Base-by-base conservation (phyloP, 2,797 vertebrate species). In the Myripristis murdjan region DNA sequence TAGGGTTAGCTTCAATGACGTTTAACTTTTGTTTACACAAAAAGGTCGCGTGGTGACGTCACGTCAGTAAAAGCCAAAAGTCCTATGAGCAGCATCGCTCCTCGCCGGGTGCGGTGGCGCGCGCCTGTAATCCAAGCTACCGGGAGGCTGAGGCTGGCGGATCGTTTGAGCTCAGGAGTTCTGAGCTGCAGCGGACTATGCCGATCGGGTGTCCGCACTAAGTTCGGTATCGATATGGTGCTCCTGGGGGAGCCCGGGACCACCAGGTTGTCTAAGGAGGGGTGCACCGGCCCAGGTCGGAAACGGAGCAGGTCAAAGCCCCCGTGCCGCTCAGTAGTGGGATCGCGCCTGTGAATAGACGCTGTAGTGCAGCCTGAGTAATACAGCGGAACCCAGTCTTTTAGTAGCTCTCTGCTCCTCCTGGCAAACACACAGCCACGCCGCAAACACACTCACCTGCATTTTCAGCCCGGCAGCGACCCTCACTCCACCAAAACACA, bases 281-380 rank as follows among this genome's bases (percentile, higher is more conserved):
- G 89, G 91, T 87, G 83, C 62, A 91, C 69, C 87, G 91, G 76
- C 84, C 89, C 85, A 93, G 91, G 92, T 74, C 90, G 90, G 87
- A 74, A 60, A 92, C 89, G 88, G 83, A 93, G 91, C 91, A 93
- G 90, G 91, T 77, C 87, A 91, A 89, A 92, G 55, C 86, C 91
- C 87, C 89, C 88, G 77, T 90, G 77, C 68, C 46, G 85, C 75
- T 83, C 91, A 91, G 89, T 92, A 90, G 89, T 86, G 88, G 87
- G 91, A 78, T 91, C 79, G 88, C 83, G 70, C 87, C 91, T 75
- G 88, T 88, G 90, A 92, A 86, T 88, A 87, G 90, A 83, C 48
- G 64, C 75, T 90, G 87, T 11, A 71, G 80, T 48, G n/a, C 87
- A 85, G 82, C 84, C 78, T 88, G 82, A 80, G 73, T 59, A 73